Base-by-base conservation (phyloP, 2,888 invertebrate species). In the Monochamus alternatus region DNA sequence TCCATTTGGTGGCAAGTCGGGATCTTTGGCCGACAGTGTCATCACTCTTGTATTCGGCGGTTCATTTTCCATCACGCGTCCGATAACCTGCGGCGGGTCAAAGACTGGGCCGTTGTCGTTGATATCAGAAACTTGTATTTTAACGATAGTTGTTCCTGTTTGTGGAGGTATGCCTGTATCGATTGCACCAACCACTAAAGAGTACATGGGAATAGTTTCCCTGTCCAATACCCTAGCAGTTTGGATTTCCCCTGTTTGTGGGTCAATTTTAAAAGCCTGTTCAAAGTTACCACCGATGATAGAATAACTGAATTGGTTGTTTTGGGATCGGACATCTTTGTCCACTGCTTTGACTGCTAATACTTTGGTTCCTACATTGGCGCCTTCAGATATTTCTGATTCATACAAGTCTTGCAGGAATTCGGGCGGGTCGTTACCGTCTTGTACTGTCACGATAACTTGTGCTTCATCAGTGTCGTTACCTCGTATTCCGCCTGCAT, bases 391-490 rank as follows among this genome's bases (percentile, higher is more conserved):
- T 31, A 98, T 92, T 76, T 92, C 92, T 0, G 95, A 93, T 84
- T 95, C 94, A 87, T 98, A 98, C 30, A 92, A 87, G 66, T 91
- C 91, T 84, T 94, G 93, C n/a, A 94, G 89, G 87, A 98, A 98
- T 87, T 96, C 96, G 0, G 98, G 98, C 0, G 98, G 97, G 90
- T 98, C 98, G 87, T 98, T 98, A 30, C 98, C 98, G 88, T 98
- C 98, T 89, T 97, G 96, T 78, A 98, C 96, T 0, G 96, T 95
- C 78, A 98, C 95, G 65, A 96, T 95, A 0, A 98, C 96, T 89
- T 97, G 96, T 3, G 98, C 98, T 89, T 97, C 97, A 86, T 97
- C 98, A 0, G 97, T 98, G 85, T 98, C 98, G 87, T 98, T 97
- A 3, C 98, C 98, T 55, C 95, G 92, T 81, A 98, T 97, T 30